Evolutionary conservation across 2,113 vertebrate species (phyloP).

Genomic region (Bostrychus sinensis): DNA sequence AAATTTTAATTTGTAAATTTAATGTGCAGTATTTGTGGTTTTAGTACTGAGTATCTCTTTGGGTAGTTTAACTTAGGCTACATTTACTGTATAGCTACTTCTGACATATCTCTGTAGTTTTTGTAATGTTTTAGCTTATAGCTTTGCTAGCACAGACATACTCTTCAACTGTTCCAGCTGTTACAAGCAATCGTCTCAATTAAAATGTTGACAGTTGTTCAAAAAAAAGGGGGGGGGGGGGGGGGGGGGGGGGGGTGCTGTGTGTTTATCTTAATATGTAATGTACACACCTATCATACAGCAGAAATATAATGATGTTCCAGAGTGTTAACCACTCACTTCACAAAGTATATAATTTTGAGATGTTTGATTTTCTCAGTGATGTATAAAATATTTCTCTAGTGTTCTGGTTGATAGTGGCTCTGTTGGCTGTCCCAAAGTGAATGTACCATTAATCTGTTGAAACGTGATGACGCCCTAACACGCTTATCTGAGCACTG

Average conservation of each 20-base stretch:
- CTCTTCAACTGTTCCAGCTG: too few relatives aligned
- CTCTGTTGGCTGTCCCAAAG: background rate
- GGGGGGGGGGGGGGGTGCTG: too few relatives aligned
- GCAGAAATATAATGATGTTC: conserved; percentile 14
- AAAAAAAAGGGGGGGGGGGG: too few relatives aligned
- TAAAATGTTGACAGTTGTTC: too few relatives aligned
- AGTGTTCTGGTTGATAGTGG: conserved; percentile 19
- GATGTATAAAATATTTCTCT: conserved; percentile 24
- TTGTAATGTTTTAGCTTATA: conserved; percentile 15
- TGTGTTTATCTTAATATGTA: too few relatives aligned
- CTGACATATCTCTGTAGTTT: background rate
- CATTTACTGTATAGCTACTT: background rate
- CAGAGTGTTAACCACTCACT: conserved; percentile 6
- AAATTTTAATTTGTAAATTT: too few relatives aligned
- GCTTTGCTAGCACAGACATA: too few relatives aligned
- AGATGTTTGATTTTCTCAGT: conserved; percentile 41
- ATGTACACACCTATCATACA: background rate
- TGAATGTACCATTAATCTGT: conserved; percentile 29
- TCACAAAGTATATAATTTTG: conserved; percentile 38
- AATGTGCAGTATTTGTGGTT: conserved; percentile 11
- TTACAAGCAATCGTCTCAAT: too few relatives aligned
- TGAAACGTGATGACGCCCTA: conserved; percentile 1
- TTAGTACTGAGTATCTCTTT: background rate
- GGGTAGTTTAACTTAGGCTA: too few relatives aligned
- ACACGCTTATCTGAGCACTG: conserved; percentile 18